phyloP scores from a whole-genome alignment of 2,888 invertebrate genomes.

The Anthrax anthrax region DNA sequence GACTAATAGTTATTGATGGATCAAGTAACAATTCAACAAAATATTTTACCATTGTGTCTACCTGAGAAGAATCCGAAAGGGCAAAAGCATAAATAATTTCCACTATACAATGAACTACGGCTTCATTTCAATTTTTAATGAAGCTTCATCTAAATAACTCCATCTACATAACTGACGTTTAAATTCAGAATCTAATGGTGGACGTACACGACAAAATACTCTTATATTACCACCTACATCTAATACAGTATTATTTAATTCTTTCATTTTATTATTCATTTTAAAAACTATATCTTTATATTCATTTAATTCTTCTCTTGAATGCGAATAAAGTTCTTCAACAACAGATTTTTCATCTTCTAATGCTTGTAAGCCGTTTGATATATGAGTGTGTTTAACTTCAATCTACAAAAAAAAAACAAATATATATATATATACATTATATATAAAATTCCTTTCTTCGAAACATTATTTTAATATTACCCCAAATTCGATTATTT shows the following conservation, averaged over 20 bases:
- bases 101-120: conserved; percentile 74
- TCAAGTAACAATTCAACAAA: conserved; percentile 70
- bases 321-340: conserved; percentile 17
- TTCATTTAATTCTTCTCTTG: conserved; percentile 18
- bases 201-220: conserved; percentile 65
- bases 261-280: conserved; percentile 42
- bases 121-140: conserved; percentile 31
- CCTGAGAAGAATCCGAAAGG: conserved; percentile 38
- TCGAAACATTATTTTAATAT: neutral
- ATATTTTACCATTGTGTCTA: conserved; percentile 37
- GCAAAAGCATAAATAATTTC: conserved; percentile 87
- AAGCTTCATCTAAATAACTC: conserved; percentile 30
- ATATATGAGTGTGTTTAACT: conserved; percentile 17
- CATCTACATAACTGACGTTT: conserved; percentile 24
- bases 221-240: conserved; percentile 67
- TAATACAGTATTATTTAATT: conserved; percentile 55
- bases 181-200: conserved; percentile 45
- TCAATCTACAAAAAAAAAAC: conserved; percentile 18
- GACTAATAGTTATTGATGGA: conserved; percentile 71
- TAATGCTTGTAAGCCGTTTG: conserved; percentile 20
- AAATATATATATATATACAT: no score
- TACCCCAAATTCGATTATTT: conserved; percentile 20
- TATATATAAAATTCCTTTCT: no score
- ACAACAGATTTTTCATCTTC: conserved; percentile 20
- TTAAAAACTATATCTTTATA: conserved; percentile 29